Conservation (phyloP, 2,113 vertebrate species). For the Perca flavescens region DNA sequence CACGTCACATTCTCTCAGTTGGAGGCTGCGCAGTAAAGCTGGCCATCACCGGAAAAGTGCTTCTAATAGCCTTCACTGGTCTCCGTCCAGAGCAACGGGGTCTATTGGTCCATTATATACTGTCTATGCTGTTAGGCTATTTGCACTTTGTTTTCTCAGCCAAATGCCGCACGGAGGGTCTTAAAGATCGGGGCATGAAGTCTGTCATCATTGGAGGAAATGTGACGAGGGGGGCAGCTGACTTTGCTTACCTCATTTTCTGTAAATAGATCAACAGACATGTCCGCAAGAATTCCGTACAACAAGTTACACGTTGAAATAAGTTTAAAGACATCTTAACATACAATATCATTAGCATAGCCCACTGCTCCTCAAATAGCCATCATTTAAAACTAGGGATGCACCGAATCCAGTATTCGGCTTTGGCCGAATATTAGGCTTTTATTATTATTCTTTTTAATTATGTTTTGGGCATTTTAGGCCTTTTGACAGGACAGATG, state of each 20-base stretch:
- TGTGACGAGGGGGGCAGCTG: neutral
- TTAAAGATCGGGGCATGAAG: neutral
- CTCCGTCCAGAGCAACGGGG: too few relatives aligned
- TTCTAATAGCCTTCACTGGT: too few relatives aligned
- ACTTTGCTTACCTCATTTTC: neutral
- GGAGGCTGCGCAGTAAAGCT: too few relatives aligned
- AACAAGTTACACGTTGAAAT: neutral
- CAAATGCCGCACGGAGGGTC: neutral
- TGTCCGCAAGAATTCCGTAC: neutral
- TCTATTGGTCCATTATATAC: too few relatives aligned
- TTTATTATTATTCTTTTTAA: too few relatives aligned
- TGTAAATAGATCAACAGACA: neutral
- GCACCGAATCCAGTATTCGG: too few relatives aligned
- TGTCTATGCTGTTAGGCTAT: neutral
- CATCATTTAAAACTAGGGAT: neutral
- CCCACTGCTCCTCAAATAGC: neutral
- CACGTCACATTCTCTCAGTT: too few relatives aligned
- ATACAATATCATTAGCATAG: neutral
- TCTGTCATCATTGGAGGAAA: neutral
- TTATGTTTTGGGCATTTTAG: too few relatives aligned
- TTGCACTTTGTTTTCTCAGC: constrained; percentile 22
- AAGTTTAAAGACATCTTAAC: neutral
- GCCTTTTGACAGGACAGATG: too few relatives aligned
- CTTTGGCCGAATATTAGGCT: too few relatives aligned
- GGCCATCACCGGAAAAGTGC: too few relatives aligned